Evolutionary conservation across 2,113 vertebrate genomes (phyloP).

Genomic region (Egretta garzetta): DNA sequence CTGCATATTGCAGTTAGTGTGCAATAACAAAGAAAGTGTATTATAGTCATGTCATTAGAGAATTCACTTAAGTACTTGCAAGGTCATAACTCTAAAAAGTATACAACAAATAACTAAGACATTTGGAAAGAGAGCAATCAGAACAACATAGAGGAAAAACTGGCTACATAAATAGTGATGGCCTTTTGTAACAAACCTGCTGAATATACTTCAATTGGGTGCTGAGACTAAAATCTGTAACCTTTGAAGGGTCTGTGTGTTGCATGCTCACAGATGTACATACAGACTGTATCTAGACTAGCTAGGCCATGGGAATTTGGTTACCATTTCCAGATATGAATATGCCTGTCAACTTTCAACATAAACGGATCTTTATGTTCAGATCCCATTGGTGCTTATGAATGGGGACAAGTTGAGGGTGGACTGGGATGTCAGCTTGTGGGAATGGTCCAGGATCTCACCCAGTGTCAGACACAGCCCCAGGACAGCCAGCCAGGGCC

Average conservation of each 20-base stretch:
- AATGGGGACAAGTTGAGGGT: rapidly evolving
- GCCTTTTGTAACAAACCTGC: background rate
- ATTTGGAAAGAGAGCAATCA: background rate
- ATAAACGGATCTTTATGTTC: background rate
- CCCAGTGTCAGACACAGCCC: background rate
- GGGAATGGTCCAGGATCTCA: rapidly evolving
- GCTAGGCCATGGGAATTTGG: background rate
- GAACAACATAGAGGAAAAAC: background rate
- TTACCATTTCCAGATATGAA: background rate
- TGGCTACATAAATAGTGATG: background rate
- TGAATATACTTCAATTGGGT: background rate
- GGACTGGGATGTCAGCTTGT: too few species aligned
- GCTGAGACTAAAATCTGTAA: background rate
- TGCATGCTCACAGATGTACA: background rate
- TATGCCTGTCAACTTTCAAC: background rate
- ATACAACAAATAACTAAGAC: background rate
- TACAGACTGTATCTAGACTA: background rate
- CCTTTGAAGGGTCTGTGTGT: background rate
- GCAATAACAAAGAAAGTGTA: background rate
- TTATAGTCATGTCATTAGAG: background rate
- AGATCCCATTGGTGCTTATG: background rate
- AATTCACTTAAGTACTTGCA: background rate
- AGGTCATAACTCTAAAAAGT: background rate
- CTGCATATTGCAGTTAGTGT: background rate
- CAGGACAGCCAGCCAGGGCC: background rate